Base-by-base conservation (phyloP, 2,888 invertebrate genomes). In the Amorpha juglandis region DNA sequence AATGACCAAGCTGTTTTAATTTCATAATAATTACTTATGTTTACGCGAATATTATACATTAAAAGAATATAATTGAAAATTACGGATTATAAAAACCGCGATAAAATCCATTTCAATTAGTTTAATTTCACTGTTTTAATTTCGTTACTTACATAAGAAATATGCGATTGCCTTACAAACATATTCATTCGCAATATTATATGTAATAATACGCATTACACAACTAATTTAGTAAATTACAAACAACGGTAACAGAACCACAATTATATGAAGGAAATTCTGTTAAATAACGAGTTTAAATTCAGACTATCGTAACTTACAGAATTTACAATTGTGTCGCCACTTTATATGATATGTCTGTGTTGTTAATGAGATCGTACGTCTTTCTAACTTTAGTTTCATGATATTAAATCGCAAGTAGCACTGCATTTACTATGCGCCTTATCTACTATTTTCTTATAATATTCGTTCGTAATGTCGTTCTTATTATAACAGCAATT, bases 261-360 rank as follows among this genome's bases (percentile, higher is more conserved):
- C 11, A 19, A 42, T 19, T 19, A 50, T 8, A 19, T 19, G 50
- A 58, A 16, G 38, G 16, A 58, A 6, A 58, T 58, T 38, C 12
- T 42, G 19, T 42, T 19, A 58, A 38, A 38, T 38, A 58, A 19
- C 12, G 4, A 19, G 58, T 58, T 58, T 58, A 42, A 58, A 19
- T 19, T 12, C 38, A 12, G 38, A 11, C n/a, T 19, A 42, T 19
- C 58, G 58, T 42, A 58, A 42, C 58, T 58, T 58, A 42, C 42
- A 42, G 19, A 58, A 58, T 58, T 58, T 58, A 58, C 58, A 58
- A 58, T 58, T 42, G 58, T 58, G 58, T 58, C 58, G 19, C 42
- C 58, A 58, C 58, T 42, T 58, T 58, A 58, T 42, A 58, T 58
- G 58, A 58, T 58, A 42, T 58, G 58, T 58, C 38, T 19, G 42